Percentiles rank a stretch among this genome's conserved stretches.
phyloP scores from a whole-genome alignment of 2,888 invertebrate species.

The Erynnis tages region DNA sequence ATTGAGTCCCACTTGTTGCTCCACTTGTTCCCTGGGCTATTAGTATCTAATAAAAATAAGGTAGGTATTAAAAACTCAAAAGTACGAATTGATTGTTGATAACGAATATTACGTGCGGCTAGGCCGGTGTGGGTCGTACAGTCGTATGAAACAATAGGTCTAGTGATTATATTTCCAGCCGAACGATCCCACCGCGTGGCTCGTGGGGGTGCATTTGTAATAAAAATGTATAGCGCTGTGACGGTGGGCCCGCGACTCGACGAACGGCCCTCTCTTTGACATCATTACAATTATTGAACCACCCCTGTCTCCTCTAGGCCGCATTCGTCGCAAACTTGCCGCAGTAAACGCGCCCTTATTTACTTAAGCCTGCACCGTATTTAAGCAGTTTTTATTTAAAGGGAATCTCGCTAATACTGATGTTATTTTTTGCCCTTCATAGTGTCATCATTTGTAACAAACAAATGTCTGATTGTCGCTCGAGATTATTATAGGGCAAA shows the following conservation, averaged over 20 bases:
- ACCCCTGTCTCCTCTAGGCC: constrained; percentile 50
- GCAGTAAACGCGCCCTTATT: constrained; percentile 47
- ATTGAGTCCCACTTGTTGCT: too few relatives aligned
- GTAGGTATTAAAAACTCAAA: neutral
- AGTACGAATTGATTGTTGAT: constrained; percentile 1
- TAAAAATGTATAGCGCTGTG: constrained; percentile 55
- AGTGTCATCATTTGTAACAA: too few relatives aligned
- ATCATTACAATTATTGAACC: constrained; percentile 65
- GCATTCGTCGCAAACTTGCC: constrained; percentile 41
- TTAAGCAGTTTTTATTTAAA: constrained; percentile 17
- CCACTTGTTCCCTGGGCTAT: too few relatives aligned
- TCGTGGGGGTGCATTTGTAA: constrained; percentile 56
- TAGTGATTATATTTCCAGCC: constrained; percentile 72
- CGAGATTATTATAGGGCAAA: too few relatives aligned
- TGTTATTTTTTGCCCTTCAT: neutral
- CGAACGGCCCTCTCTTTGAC: constrained; percentile 59
- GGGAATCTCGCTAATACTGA: constrained; percentile 5
- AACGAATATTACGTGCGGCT: constrained; percentile 32
- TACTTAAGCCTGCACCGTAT: constrained; percentile 31
- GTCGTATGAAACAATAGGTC: constrained; percentile 48
- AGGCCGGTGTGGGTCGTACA: constrained; percentile 51
- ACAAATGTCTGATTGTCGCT: neutral
- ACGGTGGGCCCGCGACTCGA: constrained; percentile 36
- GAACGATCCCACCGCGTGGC: constrained; percentile 56
- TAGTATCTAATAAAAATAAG: neutral